Evolutionary conservation across 2,797 vertebrate species (phyloP), one percentile per base, ranked within the genome.

Genomic region (Columba guinea): DNA sequence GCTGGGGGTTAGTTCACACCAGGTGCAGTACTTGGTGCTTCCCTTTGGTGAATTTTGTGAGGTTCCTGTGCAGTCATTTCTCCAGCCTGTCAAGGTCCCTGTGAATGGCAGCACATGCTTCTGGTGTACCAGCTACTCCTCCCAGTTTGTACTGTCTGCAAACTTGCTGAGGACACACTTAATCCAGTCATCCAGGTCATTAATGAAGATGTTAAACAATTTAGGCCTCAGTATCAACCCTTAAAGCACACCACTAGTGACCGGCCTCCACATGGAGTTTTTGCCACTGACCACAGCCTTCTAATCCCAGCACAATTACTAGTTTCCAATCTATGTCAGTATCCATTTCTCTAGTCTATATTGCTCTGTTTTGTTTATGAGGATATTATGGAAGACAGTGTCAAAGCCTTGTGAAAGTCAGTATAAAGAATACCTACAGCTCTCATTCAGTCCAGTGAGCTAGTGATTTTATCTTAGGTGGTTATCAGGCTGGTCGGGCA

Each of bases 91-190:
- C 14, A 28, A 53, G 11, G 16, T 34, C 64, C 27, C 63, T 53
- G n/a, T n/a, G n/a, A 51, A 44, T 19, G 37, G n/a, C 28, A 46
- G 55, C n/a, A 62, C 10, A 46, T 0, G 0, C 12, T 53, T 55
- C 48, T 55, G 39, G 64, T 55, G 12, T 24, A 55, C 19, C 49
- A n/a, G 19, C 8, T 55, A 10, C 8, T 22, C 8, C 32, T 37
- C 8, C 8, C n/a, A 16, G n/a, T 48, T 55, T 53, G 28, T 10
- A 16, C 10, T 53, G 12, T 20, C 23, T 48, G n/a, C 23, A 48
- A 48, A 46, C 56, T 16, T 48, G 16, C 4, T 69, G 49, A 24
- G 13, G 37, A 46, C 26, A 22, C 11, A 67, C 32, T 22, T 30
- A 5, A 11, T 18, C 7, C 9, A 21, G 32, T 67, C 32, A 51